These are phyloP conservation scores for Cantharis rustica DNA, from an alignment of 2,888 invertebrate genomes.

Conservation along the genomic window DNA sequence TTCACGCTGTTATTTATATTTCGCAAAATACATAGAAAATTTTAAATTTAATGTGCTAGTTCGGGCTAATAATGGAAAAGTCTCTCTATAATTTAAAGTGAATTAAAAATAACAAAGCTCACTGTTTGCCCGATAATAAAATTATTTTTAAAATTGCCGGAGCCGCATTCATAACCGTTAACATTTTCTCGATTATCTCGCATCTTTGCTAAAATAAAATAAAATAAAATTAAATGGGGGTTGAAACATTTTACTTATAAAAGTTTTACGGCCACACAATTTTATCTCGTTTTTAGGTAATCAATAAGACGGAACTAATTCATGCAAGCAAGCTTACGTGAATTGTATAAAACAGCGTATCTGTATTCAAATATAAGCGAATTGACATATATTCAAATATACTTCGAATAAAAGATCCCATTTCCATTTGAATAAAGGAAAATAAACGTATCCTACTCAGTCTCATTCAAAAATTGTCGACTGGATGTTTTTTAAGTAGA, in stretches of 20 bases:
- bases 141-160: neutral
- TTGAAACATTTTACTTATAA: conserved; percentile 1
- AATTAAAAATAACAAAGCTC: neutral
- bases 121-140: neutral
- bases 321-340: conserved; percentile 27
- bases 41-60: neutral
- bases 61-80: neutral
- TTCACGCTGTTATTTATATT: neutral
- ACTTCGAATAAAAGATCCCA: conserved; percentile 35
- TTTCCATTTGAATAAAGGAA: conserved; percentile 36
- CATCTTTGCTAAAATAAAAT: neutral
- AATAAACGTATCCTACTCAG: conserved; percentile 37
- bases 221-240: neutral
- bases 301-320: conserved; percentile 31
- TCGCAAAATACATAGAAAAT: neutral
- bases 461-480: conserved; percentile 35
- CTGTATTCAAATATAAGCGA: conserved; percentile 31
- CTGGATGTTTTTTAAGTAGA: conserved; percentile 27
- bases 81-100: neutral
- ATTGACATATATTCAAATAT: conserved; percentile 39
- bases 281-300: conserved; percentile 21
- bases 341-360: conserved; percentile 31
- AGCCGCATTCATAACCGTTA: neutral
- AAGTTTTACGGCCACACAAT: neutral
- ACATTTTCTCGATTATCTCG: neutral